These are phyloP conservation scores for Octodon degus DNA, from an alignment of 2,113 vertebrate genomes.

Conservation along the genomic window DNA sequence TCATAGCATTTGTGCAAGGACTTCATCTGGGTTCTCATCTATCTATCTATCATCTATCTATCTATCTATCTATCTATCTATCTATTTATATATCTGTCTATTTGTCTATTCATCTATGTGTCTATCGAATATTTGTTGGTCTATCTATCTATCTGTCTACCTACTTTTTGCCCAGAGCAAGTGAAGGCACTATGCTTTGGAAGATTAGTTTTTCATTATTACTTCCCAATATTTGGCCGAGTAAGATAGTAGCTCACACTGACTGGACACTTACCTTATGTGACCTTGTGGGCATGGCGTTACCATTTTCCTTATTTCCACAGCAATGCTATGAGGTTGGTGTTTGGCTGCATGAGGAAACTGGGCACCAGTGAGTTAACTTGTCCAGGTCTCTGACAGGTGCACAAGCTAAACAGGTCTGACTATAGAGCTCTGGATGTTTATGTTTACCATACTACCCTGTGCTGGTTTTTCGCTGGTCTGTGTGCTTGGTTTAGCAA, in stretches of 20 bases:
- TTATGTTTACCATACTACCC: not conserved
- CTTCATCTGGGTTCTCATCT: not conserved
- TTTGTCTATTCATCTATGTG: not conserved
- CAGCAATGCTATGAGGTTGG: not conserved
- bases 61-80: not conserved
- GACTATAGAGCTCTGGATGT: not conserved
- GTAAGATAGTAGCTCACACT: not conserved
- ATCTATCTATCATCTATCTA: not conserved
- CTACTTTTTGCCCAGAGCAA: not conserved
- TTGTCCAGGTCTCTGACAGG: not conserved
- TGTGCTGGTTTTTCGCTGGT: not conserved
- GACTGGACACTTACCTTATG: not conserved
- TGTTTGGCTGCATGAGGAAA: not conserved
- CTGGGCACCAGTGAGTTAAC: not conserved
- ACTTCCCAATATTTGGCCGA: not conserved
- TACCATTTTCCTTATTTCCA: not conserved
- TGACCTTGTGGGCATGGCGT: accelerated
- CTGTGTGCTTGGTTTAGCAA: not conserved
- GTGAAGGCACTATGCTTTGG: not conserved
- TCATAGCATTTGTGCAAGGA: not conserved
- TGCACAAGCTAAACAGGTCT: not conserved
- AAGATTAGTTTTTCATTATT: not conserved
- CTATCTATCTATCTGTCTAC: not conserved
- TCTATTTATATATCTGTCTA: not conserved
- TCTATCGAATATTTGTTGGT: not conserved